Conservation (phyloP, 2,888 invertebrate genomes). For the Leptinotarsa tumamoca region DNA sequence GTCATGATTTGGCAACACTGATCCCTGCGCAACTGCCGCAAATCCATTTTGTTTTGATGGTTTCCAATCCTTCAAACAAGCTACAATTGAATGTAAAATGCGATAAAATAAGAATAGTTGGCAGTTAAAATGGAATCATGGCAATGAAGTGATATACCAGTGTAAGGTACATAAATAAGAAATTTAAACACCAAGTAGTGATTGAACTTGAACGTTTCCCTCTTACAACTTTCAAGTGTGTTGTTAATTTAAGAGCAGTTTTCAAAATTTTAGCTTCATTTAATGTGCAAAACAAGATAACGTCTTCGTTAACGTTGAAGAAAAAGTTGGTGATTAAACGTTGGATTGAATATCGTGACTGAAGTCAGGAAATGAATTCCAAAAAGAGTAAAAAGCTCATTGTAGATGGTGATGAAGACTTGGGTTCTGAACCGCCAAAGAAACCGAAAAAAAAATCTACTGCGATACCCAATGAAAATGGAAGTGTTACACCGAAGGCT, state of each 20-base stretch:
- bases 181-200: not conserved
- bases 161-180: not conserved
- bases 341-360: not conserved
- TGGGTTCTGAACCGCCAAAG: not conserved
- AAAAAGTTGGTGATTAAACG: not conserved
- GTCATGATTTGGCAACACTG: not conserved
- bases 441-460: constrained; percentile 18
- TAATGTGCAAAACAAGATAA: not conserved
- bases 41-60: constrained; percentile 27
- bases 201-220: not conserved
- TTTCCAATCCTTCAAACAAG: not conserved
- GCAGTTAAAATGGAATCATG: not conserved
- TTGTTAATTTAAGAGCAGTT: not conserved
- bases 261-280: constrained; percentile 4
- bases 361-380: constrained; percentile 15
- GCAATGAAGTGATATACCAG: not conserved
- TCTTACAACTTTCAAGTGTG: not conserved
- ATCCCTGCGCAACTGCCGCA: not conserved
- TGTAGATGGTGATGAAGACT: not conserved
- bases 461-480: constrained; percentile 15
- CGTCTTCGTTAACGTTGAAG: not conserved
- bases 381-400: constrained; percentile 23
- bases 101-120: not conserved
- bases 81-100: not conserved
- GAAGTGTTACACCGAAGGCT: not conserved